phyloP scores from a whole-genome alignment of 2,888 invertebrate genomes.

The Agelastica alni region DNA sequence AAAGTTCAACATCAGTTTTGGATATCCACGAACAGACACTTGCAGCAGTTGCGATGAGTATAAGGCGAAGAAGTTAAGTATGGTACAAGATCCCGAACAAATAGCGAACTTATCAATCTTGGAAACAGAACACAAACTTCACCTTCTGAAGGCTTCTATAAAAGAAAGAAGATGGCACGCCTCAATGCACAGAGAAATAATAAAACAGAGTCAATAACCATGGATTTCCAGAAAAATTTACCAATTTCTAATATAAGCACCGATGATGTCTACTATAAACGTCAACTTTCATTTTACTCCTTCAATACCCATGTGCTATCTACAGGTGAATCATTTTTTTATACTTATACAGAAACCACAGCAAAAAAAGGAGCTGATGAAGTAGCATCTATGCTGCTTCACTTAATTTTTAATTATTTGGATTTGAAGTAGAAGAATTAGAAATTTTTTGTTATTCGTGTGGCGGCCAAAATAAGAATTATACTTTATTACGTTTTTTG shows the following conservation, averaged over 20 bases:
- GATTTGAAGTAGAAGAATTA: slow-evolving; percentile 27
- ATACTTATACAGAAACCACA: slow-evolving; percentile 27
- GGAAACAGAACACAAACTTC: too few species aligned
- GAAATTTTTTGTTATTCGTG: slow-evolving; percentile 43
- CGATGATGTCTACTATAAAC: slow-evolving; percentile 37
- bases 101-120: too few species aligned
- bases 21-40: slow-evolving; percentile 42
- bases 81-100: background rate
- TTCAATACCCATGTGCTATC: slow-evolving; percentile 39
- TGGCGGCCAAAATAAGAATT: slow-evolving; percentile 45
- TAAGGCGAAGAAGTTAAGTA: background rate
- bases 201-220: slow-evolving; percentile 10
- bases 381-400: slow-evolving; percentile 33
- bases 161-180: slow-evolving; percentile 5
- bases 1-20: slow-evolving; percentile 40
- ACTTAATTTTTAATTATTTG: slow-evolving; percentile 32
- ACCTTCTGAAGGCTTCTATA: too few species aligned
- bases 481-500: slow-evolving; percentile 37
- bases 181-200: background rate
- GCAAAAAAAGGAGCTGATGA: slow-evolving; percentile 38
- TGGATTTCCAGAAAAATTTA: slow-evolving; percentile 34
- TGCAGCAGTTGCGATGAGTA: background rate
- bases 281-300: slow-evolving; percentile 37
- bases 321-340: slow-evolving; percentile 33
- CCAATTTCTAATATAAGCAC: slow-evolving; percentile 37